A percentile compares a stretch with the other conserved stretches of the same genome.
phyloP scores from a whole-genome alignment of 2,888 invertebrate genomes.

The Desoria tigrina region DNA sequence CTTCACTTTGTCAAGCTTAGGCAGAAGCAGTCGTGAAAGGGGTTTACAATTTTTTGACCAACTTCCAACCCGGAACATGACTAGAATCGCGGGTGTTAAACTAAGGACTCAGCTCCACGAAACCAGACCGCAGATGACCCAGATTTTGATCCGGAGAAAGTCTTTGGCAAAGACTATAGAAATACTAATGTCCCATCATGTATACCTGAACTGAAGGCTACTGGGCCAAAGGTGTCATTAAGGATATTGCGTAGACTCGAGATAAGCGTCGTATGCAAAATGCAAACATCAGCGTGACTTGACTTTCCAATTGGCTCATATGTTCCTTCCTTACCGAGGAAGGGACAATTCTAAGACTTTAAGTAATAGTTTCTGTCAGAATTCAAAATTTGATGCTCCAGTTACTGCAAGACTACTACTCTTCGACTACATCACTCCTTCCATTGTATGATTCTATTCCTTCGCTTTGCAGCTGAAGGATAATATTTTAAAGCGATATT shows the following conservation, averaged over 20 bases:
- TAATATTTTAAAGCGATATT: no score
- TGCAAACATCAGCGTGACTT: slow-evolving; percentile 8
- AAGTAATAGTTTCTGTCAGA: slow-evolving; percentile 7
- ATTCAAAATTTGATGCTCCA: slow-evolving; percentile 1
- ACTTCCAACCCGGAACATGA: no score
- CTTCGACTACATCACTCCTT: no score
- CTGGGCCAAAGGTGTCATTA: neutral
- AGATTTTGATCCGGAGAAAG: no score
- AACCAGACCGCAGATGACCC: no score
- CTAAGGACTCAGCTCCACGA: no score
- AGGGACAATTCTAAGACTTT: neutral
- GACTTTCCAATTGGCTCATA: neutral
- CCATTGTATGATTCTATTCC: no score
- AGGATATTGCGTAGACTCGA: neutral
- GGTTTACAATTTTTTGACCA: slow-evolving; percentile 11
- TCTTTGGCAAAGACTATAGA: no score
- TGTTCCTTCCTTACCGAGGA: neutral
- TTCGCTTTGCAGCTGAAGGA: no score
- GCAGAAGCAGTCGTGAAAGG: neutral
- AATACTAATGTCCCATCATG: neutral
- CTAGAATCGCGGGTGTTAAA: no score
- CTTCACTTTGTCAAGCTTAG: slow-evolving; percentile 29
- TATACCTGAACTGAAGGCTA: slow-evolving; percentile 3
- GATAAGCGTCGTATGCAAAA: neutral
- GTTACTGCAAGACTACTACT: no score